Evolutionary conservation across 2,797 vertebrate species (phyloP).

Genomic region (Cyprinella venusta): DNA sequence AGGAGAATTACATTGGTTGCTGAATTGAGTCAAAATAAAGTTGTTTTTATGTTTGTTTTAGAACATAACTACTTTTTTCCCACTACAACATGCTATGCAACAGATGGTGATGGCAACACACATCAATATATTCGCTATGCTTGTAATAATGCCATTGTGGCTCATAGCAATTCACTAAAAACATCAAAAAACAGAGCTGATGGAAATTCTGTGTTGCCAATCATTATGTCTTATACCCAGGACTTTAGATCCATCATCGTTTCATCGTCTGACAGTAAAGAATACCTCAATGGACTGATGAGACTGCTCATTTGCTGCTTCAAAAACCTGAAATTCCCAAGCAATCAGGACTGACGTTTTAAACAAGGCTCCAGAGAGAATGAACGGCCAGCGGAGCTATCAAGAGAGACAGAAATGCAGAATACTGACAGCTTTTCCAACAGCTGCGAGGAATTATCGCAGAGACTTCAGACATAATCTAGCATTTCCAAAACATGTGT

Average conservation of each 20-base stretch:
- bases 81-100: background rate
- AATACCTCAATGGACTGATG: slow-evolving; percentile 12
- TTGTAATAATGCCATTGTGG: background rate
- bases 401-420: slow-evolving; percentile 2
- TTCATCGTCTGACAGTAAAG: slow-evolving; percentile 18
- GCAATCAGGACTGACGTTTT: slow-evolving; percentile 24
- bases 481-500: slow-evolving; percentile 43
- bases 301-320: slow-evolving; percentile 5
- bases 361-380: slow-evolving; percentile 46
- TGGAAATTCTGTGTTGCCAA: slow-evolving; percentile 1
- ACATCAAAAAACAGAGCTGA: background rate
- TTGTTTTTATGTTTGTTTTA: background rate
- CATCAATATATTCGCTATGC: background rate
- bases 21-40: too few relatives aligned
- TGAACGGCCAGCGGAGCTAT: slow-evolving; percentile 17
- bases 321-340: slow-evolving; percentile 27
- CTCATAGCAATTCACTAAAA: background rate
- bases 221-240: background rate
- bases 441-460: slow-evolving; percentile 55
- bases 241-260: background rate
- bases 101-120: background rate
- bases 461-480: slow-evolving; percentile 41
- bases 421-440: slow-evolving; percentile 48
- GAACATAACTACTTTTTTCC: background rate
- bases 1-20: too few relatives aligned